Percentiles rank a stretch among this genome's conserved stretches.
Conservation (phyloP, 2,888 invertebrate species). For the Podabrus alpinus region DNA sequence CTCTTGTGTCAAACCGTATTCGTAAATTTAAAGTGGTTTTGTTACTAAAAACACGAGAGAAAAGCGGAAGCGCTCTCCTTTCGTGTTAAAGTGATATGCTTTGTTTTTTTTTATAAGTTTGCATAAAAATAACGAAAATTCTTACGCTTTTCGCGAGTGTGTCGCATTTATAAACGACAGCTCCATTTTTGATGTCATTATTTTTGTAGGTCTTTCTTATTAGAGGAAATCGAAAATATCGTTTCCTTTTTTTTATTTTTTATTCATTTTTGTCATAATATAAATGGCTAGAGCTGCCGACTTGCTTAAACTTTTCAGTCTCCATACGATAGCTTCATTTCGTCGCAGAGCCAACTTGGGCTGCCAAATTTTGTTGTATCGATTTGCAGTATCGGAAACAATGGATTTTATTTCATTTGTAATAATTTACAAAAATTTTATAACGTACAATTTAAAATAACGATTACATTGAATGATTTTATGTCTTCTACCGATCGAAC, state of each 20-base stretch:
- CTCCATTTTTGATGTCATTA: too few species aligned
- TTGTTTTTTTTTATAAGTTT: not conserved
- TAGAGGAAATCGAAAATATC: too few species aligned
- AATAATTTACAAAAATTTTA: not conserved
- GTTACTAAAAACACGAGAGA: not conserved
- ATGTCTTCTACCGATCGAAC: not conserved
- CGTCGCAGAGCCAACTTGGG: not conserved
- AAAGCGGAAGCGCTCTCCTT: not conserved
- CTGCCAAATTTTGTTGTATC: not conserved
- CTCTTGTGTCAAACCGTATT: slow-evolving; percentile 4
- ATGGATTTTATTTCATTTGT: not conserved
- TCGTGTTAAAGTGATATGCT: not conserved
- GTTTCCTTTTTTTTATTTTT: not conserved
- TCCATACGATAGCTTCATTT: not conserved
- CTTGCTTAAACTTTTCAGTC: not conserved
- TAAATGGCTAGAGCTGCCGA: not conserved
- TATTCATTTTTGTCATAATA: not conserved
- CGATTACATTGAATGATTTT: not conserved
- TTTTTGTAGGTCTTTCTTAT: too few species aligned
- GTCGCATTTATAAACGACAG: too few species aligned
- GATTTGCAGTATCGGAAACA: not conserved
- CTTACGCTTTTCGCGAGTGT: not conserved
- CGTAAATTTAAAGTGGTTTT: slow-evolving; percentile 6
- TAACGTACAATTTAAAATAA: not conserved
- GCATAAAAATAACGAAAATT: not conserved